A percentile compares a stretch with the other conserved stretches of the same genome.
These are phyloP conservation scores for Peribatodes rhomboidaria DNA, from an alignment of 2,888 invertebrate species.

Conservation along the genomic window DNA sequence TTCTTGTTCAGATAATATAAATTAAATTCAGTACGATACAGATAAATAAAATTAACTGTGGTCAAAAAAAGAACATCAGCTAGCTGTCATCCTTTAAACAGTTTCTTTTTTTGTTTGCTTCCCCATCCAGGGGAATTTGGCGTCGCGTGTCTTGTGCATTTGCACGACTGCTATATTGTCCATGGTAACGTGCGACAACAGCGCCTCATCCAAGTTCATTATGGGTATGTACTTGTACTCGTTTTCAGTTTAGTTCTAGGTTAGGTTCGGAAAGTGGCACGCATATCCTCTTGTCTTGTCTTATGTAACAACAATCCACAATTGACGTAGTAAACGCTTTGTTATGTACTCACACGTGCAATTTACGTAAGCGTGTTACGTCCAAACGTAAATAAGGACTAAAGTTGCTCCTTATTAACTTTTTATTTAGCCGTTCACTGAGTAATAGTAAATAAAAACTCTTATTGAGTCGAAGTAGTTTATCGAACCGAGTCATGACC, in stretches of 20 bases:
- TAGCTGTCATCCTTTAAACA: too few species aligned
- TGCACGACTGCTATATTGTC: too few species aligned
- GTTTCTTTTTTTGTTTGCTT: too few species aligned
- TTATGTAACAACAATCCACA: constrained; percentile 39
- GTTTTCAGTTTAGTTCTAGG: constrained; percentile 12
- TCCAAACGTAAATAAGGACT: constrained; percentile 24
- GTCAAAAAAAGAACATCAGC: neutral
- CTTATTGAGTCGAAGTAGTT: constrained; percentile 36
- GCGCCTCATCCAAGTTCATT: too few species aligned
- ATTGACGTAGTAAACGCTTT: constrained; percentile 37
- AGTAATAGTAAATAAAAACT: constrained; percentile 29
- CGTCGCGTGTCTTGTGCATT: too few species aligned
- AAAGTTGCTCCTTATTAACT: constrained; percentile 8
- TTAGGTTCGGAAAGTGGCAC: constrained; percentile 17
- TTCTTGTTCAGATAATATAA: neutral
- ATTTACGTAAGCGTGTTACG: constrained; percentile 38
- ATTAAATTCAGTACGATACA: neutral
- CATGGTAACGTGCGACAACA: too few species aligned
- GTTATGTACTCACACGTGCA: constrained; percentile 34
- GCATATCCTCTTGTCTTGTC: constrained; percentile 30
- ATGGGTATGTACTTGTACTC: neutral
- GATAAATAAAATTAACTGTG: neutral
- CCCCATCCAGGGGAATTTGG: too few species aligned
- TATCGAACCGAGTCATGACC: constrained; percentile 54
- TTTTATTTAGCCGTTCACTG: constrained; percentile 10